Base-by-base conservation (phyloP, 2,888 invertebrate species). In the Lepidonotus clava region DNA sequence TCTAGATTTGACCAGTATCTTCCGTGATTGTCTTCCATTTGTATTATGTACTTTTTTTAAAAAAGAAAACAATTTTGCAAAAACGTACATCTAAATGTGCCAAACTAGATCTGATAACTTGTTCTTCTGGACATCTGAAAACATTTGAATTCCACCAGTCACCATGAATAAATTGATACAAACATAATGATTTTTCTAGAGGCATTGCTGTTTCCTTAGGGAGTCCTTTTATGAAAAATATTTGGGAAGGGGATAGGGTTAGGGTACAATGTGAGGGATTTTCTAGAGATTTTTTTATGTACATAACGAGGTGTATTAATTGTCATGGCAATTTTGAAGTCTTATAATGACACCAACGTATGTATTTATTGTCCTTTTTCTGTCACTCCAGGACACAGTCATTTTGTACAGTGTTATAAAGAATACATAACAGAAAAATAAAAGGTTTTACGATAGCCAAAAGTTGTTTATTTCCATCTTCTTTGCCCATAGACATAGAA, bases 301-400 rank as follows among this genome's bases (percentile, higher is more conserved):
- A 80, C 34, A 51, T 80, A 71, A 80, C 71, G 32, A 80, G 80
- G 80, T 80, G 80, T 80, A 80, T 80, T 80, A 80, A 46, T 80
- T 41, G 80, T 11, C 46, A 80, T 46, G 71, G 38, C 21, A 71
- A 34, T 36, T n/a, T 38, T 71, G n/a, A 71, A 36, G 71, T 71
- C 71, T 38, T 34, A 38, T 71, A 71, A 71, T 71, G 71, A 38
- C 71, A 71, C 71, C 71, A 34, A 71, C 38, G 36, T 71, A 71
- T 71, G 71, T 71, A 71, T 71, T 71, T 71, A 71, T 71, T 71
- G 71, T 71, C 71, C 66, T 34, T 34, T 61, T 38, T 71, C 71
- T 38, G 71, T 71, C 71, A 71, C 18, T 36, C 36, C 38, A 36
- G 71, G 71, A 71, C 71, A 38, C 71, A 71, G 71, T 71, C 71